Conservation (phyloP, 2,888 invertebrate genomes). For the Perdita meconis region DNA sequence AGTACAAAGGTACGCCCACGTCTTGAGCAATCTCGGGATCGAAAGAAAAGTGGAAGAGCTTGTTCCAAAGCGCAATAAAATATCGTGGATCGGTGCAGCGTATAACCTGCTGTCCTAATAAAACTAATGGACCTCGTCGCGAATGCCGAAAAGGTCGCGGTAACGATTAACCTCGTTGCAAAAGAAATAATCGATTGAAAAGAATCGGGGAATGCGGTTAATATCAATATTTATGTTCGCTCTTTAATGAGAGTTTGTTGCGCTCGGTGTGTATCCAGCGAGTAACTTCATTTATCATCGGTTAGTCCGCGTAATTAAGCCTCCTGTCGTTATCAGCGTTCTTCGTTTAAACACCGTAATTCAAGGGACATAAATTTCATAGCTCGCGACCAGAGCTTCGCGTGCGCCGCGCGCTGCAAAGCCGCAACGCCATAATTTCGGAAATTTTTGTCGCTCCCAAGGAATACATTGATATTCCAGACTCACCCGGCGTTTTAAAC, state of each 20-base stretch:
- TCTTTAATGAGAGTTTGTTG: slow-evolving; percentile 17
- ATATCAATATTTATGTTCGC: neutral
- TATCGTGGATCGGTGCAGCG: too few relatives aligned
- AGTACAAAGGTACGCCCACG: too few relatives aligned
- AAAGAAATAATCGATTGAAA: neutral
- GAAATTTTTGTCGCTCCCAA: neutral
- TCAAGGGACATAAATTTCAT: slow-evolving; percentile 11
- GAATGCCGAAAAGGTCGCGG: neutral
- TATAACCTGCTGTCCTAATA: too few relatives aligned
- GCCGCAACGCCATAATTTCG: slow-evolving; percentile 15
- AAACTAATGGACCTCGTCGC: neutral
- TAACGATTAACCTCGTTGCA: neutral
- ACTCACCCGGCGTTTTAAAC: neutral
- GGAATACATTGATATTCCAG: neutral
- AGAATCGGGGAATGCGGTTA: neutral
- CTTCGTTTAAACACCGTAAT: slow-evolving; percentile 1
- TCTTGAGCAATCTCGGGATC: too few relatives aligned
- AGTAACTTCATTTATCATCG: slow-evolving; percentile 22
- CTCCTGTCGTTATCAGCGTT: slow-evolving; percentile 13
- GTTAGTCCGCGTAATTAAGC: slow-evolving; percentile 15
- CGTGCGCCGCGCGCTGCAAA: neutral
- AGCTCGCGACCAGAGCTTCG: neutral
- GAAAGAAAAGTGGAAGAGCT: too few relatives aligned
- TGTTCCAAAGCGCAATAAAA: too few relatives aligned
- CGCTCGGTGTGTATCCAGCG: neutral